Base-by-base conservation (phyloP, 2,888 invertebrate genomes). In the Baccha elongata region DNA sequence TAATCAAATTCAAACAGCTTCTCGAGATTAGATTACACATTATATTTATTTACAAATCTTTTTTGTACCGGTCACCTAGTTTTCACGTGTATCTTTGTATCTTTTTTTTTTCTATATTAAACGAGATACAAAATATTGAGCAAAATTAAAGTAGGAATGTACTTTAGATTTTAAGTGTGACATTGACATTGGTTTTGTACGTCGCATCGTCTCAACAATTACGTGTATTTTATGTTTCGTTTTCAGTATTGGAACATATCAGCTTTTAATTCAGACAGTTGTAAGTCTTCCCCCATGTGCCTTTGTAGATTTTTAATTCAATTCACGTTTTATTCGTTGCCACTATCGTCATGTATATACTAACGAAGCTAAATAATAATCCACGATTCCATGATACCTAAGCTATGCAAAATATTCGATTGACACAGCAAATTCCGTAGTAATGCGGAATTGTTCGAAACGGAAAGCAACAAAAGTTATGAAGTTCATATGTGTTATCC, bases 321-420 rank as follows among this genome's bases (percentile, higher is more conserved):
- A 19, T 11, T 13, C 71, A 60, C 71, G 67, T 53, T 40, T 40
- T 8, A 8, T 32, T 3, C 60, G 26, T 44, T 44, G 10, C 21
- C 55, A n/a, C n/a, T n/a, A 21, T 71, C 58, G 11, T 2, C 6
- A 52, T 29, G 17, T 52, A 50, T 11, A 53, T 15, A 15, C 26
- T 52, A 55, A 58, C 55, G 13, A 48, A 60, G 52, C 32, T 26
- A 23, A 29, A 40, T 32, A 8, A 32, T 1, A 32, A 32, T n/a
- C n/a, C n/a, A n/a, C n/a, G n/a, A n/a, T 8, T 15, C 37, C 46
- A 46, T 60, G 42, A 52, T 52, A 52, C 44, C 55, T 29, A 44
- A 64, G 64, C 32, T 76, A 71, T 78, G 65, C 76, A 71, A 78
- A 78, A 71, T 71, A 65, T 50, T 78, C n/a, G 40, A 44, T 17